Evolutionary conservation across 2,113 vertebrate genomes (phyloP).

Genomic region (Heterochromis multidens): DNA sequence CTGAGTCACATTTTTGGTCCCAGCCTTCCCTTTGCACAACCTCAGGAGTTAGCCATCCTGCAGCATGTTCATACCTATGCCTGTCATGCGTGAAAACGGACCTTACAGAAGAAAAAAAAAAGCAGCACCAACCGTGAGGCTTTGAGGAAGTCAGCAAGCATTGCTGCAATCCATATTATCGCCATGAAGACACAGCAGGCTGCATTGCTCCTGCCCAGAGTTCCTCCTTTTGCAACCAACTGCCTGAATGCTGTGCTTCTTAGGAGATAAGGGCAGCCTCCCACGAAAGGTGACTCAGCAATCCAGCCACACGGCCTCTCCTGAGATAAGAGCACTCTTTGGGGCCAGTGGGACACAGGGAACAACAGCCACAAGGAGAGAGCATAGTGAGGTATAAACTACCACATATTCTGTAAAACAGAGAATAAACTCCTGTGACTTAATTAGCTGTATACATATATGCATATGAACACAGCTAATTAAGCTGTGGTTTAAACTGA

Average conservation of each 20-base stretch:
- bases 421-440: neutral
- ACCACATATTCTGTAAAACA: neutral
- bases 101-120: neutral
- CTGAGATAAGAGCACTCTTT: conserved; percentile 68
- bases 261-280: conserved; percentile 74
- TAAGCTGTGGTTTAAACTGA: neutral
- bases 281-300: conserved; percentile 78
- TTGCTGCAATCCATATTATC: conserved; percentile 53
- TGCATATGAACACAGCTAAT: neutral
- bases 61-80: neutral
- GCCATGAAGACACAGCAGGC: conserved; percentile 55
- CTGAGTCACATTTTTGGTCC: conserved; percentile 48
- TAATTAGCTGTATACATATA: neutral
- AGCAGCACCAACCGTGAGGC: neutral
- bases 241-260: conserved; percentile 73
- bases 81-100: neutral
- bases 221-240: conserved; percentile 76
- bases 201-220: conserved; percentile 57
- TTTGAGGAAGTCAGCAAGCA: conserved; percentile 45
- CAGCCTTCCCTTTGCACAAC: conserved; percentile 33
- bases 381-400: neutral
- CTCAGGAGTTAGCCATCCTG: neutral
- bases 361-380: conserved; percentile 12
- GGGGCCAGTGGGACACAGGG: conserved; percentile 59
- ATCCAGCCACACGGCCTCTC: conserved; percentile 63